Base-by-base conservation (phyloP, 1,140 invertebrate species). In the Orussus abietinus region DNA sequence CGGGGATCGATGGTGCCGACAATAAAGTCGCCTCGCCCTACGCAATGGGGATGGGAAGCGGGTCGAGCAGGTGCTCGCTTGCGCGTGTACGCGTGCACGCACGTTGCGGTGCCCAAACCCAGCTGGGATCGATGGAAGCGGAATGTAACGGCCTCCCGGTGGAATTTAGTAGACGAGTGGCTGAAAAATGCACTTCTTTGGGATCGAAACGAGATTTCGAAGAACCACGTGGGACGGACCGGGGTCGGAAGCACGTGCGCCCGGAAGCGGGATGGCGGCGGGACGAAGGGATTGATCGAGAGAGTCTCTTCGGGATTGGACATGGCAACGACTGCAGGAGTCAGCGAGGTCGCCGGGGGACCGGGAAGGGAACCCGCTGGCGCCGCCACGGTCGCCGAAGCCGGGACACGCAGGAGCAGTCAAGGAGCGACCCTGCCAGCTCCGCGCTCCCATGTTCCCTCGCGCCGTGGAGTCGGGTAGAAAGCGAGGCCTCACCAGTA, bases 401-500 rank as follows among this genome's bases (percentile, higher is more conserved):
- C 21, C 32, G 42, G 31, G 51, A 59, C 54, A 51, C 10, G 18
- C 15, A n/a, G 42, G n/a, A n/a, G n/a, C n/a, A n/a, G n/a, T n/a
- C 35, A 53, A 45, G 38, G 34, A 42, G 35, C 36, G 50, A 57
- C 41, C 42, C 37, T 41, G 37, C 44, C 55, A 49, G 45, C 49
- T 35, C 50, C 43, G 44, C 42, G 45, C 25, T 36, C 50, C 21
- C 47, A n/a, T n/a, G n/a, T n/a, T n/a, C n/a, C n/a, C n/a, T n/a
- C n/a, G n/a, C 44, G 31, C 61, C 66, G 66, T 69, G 73, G 68
- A 66, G 72, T 67, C 67, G 64, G 64, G 66, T 64, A 63, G 59
- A 70, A 71, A 72, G 72, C 72, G 65, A 67, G 47, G 72, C 69
- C 55, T 49, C 47, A 51, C 56, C 62, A 74, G 74, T 75, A 75